phyloP scores from a whole-genome alignment of 2,888 invertebrate species.

The Heteromurus nitidus region DNA sequence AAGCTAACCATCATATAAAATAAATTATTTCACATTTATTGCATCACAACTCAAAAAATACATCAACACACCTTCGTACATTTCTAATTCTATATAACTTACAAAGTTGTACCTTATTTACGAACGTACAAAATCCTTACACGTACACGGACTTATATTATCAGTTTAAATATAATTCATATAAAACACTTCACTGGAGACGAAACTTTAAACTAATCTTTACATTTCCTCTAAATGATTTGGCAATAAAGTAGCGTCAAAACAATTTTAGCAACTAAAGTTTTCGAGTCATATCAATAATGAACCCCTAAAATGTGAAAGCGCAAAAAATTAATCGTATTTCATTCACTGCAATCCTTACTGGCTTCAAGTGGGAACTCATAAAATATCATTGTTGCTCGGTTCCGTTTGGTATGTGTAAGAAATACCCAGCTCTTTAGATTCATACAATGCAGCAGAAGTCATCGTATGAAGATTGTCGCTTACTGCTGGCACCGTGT shows the following conservation, averaged over 20 bases:
- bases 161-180: too few species aligned
- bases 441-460: conserved; percentile 52
- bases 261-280: conserved; percentile 2
- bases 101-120: neutral
- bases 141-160: neutral
- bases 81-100: neutral
- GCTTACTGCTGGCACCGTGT: neutral
- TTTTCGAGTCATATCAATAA: conserved; percentile 7
- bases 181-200: conserved; percentile 2
- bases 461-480: conserved; percentile 10
- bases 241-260: conserved; percentile 19
- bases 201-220: too few species aligned
- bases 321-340: neutral
- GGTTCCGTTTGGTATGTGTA: conserved; percentile 44
- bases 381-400: conserved; percentile 25
- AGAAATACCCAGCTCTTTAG: conserved; percentile 58
- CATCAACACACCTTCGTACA: neutral
- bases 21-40: neutral
- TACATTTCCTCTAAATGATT: too few species aligned
- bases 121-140: conserved; percentile 7
- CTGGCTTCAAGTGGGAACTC: neutral
- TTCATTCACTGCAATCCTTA: neutral
- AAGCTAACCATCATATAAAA: neutral
- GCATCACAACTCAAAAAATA: neutral
- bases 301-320: neutral